These are phyloP conservation scores for Chelmon rostratus DNA, from an alignment of 2,797 vertebrate genomes.

Conservation along the genomic window DNA sequence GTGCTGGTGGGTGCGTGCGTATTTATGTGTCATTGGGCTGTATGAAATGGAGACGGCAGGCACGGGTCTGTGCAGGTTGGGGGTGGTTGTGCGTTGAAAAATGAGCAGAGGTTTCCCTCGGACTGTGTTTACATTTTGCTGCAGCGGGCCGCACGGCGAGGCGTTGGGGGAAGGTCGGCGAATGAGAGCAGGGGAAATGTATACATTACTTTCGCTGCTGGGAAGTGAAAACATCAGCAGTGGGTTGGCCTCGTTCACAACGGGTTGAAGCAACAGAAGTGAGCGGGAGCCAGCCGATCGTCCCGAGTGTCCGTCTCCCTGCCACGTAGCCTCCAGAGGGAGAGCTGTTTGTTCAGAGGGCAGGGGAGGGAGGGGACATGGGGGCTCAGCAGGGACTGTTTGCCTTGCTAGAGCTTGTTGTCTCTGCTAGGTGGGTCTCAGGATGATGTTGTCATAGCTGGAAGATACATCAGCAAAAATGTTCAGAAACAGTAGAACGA, in stretches of 20 bases:
- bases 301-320: constrained; percentile 46
- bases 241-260: constrained; percentile 36
- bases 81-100: constrained; percentile 49
- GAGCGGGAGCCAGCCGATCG: constrained; percentile 35
- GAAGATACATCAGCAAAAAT: constrained; percentile 47
- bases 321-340: constrained; percentile 49
- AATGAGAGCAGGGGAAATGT: constrained; percentile 36
- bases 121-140: constrained; percentile 69
- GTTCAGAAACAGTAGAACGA: constrained; percentile 9
- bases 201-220: constrained; percentile 34
- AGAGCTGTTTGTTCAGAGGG: constrained; percentile 70
- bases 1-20: constrained; percentile 23
- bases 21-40: constrained; percentile 54
- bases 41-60: constrained; percentile 58
- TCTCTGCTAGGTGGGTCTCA: constrained; percentile 24
- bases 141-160: constrained; percentile 20
- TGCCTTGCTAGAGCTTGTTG: constrained; percentile 54
- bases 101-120: constrained; percentile 54
- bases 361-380: constrained; percentile 43
- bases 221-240: constrained; percentile 46
- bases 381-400: constrained; percentile 61
- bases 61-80: constrained; percentile 32
- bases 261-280: constrained; percentile 44
- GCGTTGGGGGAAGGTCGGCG: constrained; percentile 14
- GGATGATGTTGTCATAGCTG: constrained; percentile 22